Percentiles rank a stretch among this genome's conserved stretches.
Evolutionary conservation across 2,888 invertebrate species (phyloP).

Genomic region (Pseudoips prasinana): DNA sequence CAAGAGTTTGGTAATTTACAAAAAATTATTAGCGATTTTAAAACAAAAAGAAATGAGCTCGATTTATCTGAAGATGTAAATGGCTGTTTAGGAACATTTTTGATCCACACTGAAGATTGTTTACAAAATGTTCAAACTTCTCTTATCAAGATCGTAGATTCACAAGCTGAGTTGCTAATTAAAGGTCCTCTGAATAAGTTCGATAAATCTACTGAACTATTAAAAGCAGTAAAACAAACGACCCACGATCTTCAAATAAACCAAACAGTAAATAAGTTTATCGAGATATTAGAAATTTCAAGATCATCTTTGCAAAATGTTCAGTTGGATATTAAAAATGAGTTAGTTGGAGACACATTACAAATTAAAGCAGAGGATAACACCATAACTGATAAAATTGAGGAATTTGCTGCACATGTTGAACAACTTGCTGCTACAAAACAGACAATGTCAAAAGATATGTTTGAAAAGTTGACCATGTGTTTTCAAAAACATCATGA

Average conservation of each 20-base stretch:
- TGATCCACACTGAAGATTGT: slow-evolving; percentile 48
- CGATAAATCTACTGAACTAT: slow-evolving; percentile 25
- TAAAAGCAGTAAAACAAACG: slow-evolving; percentile 23
- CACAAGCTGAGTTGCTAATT: slow-evolving; percentile 50
- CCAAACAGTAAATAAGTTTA: slow-evolving; percentile 22
- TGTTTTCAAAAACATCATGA: slow-evolving; percentile 55
- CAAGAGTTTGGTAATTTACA: slow-evolving; percentile 58
- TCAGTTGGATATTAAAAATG: slow-evolving; percentile 36
- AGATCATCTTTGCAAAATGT: slow-evolving; percentile 38
- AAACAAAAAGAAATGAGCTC: slow-evolving; percentile 38
- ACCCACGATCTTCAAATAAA: slow-evolving; percentile 20
- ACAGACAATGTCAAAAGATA: slow-evolving; percentile 23
- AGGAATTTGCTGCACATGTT: slow-evolving; percentile 36
- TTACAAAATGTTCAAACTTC: slow-evolving; percentile 46
- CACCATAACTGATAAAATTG: slow-evolving; percentile 35
- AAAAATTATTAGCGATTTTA: slow-evolving; percentile 48
- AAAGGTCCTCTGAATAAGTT: slow-evolving; percentile 45
- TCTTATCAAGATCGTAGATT: slow-evolving; percentile 49
- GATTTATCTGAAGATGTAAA: slow-evolving; percentile 45
- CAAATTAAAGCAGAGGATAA: slow-evolving; percentile 27
- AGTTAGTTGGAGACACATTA: slow-evolving; percentile 33
- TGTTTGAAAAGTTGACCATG: slow-evolving; percentile 37
- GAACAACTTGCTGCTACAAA: slow-evolving; percentile 29
- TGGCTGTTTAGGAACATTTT: slow-evolving; percentile 43
- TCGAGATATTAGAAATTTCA: slow-evolving; percentile 31